A percentile compares a stretch with the other conserved stretches of the same genome.
Evolutionary conservation across 2,797 vertebrate genomes (phyloP).

Genomic region (Molossus molossus): DNA sequence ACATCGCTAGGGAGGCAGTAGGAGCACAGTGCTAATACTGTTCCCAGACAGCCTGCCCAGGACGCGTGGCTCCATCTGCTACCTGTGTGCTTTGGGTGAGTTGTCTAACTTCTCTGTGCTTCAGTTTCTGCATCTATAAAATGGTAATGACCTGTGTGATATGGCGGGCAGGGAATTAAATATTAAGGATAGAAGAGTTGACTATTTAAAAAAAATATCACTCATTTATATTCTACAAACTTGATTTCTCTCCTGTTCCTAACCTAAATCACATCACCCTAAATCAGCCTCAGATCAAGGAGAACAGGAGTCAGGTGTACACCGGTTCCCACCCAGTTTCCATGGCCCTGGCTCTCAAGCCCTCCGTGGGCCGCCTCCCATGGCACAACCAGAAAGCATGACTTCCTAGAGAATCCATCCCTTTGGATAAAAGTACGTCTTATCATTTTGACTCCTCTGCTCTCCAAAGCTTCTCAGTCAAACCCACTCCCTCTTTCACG

Average conservation of each 20-base stretch:
- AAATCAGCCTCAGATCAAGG: background rate
- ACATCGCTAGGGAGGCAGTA: background rate
- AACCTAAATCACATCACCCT: background rate
- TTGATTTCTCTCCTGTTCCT: background rate
- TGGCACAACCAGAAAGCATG: background rate
- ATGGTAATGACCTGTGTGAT: background rate
- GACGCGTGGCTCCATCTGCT: background rate
- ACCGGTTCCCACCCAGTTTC: background rate
- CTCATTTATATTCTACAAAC: background rate
- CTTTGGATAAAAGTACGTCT: background rate
- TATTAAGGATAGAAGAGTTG: background rate
- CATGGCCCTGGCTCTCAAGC: background rate
- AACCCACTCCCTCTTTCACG: background rate
- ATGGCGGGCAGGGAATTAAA: background rate
- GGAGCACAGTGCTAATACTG: background rate
- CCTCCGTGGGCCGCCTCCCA: background rate
- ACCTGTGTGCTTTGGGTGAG: background rate
- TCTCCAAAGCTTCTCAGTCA: background rate
- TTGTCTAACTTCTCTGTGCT: background rate
- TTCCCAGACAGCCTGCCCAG: background rate
- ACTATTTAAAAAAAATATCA: background rate
- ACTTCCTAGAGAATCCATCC: background rate
- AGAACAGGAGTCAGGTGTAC: background rate
- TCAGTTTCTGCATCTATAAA: background rate
- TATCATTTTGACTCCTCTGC: background rate